These are phyloP conservation scores for Tridacna gigas DNA, from an alignment of 2,888 invertebrate species.

Conservation along the genomic window DNA sequence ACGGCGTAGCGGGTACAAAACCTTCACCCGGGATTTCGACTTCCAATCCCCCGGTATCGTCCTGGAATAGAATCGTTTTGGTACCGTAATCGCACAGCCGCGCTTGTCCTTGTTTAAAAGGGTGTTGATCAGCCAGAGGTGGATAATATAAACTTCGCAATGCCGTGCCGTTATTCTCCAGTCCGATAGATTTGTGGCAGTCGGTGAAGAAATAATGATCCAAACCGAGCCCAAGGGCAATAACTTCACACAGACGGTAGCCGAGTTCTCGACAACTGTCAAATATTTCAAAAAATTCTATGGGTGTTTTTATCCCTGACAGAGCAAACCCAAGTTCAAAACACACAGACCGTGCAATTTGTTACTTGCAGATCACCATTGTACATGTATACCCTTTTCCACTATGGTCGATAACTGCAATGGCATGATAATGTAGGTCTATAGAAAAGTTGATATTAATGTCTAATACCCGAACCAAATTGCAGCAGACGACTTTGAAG, in stretches of 20 bases:
- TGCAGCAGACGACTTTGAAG: too few species aligned
- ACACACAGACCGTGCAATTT: background rate
- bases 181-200: background rate
- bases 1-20: slow-evolving; percentile 91
- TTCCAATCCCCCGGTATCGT: slow-evolving; percentile 62
- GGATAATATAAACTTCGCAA: slow-evolving; percentile 24
- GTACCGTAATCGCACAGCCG: slow-evolving; percentile 68
- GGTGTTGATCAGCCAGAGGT: background rate
- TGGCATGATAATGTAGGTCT: too few species aligned
- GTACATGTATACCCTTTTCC: too few species aligned
- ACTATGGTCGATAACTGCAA: too few species aligned
- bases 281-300: slow-evolving; percentile 1
- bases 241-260: slow-evolving; percentile 12
- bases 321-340: too few species aligned
- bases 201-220: background rate
- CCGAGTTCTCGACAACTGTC: background rate
- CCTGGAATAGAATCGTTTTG: slow-evolving; percentile 66
- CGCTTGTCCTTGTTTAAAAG: slow-evolving; percentile 56
- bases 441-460: too few species aligned
- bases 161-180: background rate
- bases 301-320: too few species aligned
- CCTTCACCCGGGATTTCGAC: slow-evolving; percentile 85
- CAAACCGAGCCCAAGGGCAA: background rate
- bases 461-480: too few species aligned
- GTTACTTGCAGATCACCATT: too few species aligned